These are phyloP conservation scores for Pluvialis apricaria DNA, from an alignment of 2,113 vertebrate genomes.

Conservation along the genomic window DNA sequence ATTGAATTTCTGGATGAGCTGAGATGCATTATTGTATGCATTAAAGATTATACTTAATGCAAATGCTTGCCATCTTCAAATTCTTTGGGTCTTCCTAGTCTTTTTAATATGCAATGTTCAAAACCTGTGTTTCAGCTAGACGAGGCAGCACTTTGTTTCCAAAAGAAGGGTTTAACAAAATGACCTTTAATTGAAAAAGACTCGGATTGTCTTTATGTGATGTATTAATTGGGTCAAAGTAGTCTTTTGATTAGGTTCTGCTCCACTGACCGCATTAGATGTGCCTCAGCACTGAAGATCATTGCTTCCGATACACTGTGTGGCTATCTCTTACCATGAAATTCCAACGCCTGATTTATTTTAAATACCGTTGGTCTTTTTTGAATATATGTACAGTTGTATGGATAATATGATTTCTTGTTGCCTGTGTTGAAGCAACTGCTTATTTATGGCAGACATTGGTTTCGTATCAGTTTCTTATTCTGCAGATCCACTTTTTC, in stretches of 20 bases:
- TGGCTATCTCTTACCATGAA: background rate
- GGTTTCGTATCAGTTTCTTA: background rate
- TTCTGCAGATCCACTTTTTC: background rate
- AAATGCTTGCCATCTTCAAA: slow-evolving; percentile 60
- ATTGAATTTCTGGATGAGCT: slow-evolving; percentile 32
- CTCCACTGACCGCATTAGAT: background rate
- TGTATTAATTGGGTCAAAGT: slow-evolving; percentile 26
- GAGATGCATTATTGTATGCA: slow-evolving; percentile 52
- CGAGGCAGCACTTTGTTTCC: slow-evolving; percentile 65
- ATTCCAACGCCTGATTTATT: background rate
- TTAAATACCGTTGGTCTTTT: background rate
- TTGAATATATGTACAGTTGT: background rate
- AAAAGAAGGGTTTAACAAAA: slow-evolving; percentile 60
- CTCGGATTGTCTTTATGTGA: slow-evolving; percentile 4
- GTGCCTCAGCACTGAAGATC: slow-evolving; percentile 28
- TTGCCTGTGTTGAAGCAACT: background rate
- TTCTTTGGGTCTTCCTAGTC: slow-evolving; percentile 42
- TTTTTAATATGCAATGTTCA: slow-evolving; percentile 46
- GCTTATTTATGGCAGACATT: background rate
- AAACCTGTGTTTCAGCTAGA: slow-evolving; percentile 51
- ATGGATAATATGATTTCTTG: background rate
- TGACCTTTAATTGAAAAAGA: slow-evolving; percentile 44
- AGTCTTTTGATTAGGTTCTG: slow-evolving; percentile 26
- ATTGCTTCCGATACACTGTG: background rate
- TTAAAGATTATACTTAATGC: slow-evolving; percentile 58